Evolutionary conservation across 1,140 invertebrate genomes (phyloP), one percentile per base, ranked within the genome.

Genomic region (Olivierus martensii): DNA sequence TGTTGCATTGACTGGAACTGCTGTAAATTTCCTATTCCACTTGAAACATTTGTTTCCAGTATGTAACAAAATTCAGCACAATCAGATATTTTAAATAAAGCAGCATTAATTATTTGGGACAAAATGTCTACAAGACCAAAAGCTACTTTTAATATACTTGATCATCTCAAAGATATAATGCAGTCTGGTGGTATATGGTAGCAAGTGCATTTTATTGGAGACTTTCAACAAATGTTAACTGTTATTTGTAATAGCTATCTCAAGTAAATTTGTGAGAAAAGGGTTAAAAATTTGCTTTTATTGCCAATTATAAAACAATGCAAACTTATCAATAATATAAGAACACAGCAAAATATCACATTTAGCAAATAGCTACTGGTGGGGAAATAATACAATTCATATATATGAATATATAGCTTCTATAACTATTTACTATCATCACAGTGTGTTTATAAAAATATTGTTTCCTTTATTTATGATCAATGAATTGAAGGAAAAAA

Each of bases 1-100:
- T 6, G 18, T 34, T 11, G 49, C 49, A 22, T 45, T 15, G 11
- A 51, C 49, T 2, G 49, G 49, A 51, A 51, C 46, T 46, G 49
- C 49, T 3, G 49, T 12, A n/a, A n/a, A 15, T 22, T 51, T n/a
- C 49, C 49, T n/a, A n/a, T 51, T 5, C 44, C 44, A 0, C 4
- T 21, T 15, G 49, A 51, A n/a, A 51, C 49, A n/a, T 51, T 38
- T 9, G 10, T 43, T 18, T 43, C 41, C 6, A 17, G 10, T 2
- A 0, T 43, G 17, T 5, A 3, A 7, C 10, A 7, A 9, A 21
- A 43, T 5, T 18, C 41, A 0, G 9, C 4, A 18, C 4, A 17
- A 0, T 4, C 41, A 17, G 2, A 1, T 0, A 18, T 18, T 6
- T 43, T 18, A 43, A 7, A 9, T 9, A 2, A 43, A 43, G 41